These are phyloP conservation scores for Phlogophora meticulosa DNA, from an alignment of 2,888 invertebrate genomes.

Conservation along the genomic window DNA sequence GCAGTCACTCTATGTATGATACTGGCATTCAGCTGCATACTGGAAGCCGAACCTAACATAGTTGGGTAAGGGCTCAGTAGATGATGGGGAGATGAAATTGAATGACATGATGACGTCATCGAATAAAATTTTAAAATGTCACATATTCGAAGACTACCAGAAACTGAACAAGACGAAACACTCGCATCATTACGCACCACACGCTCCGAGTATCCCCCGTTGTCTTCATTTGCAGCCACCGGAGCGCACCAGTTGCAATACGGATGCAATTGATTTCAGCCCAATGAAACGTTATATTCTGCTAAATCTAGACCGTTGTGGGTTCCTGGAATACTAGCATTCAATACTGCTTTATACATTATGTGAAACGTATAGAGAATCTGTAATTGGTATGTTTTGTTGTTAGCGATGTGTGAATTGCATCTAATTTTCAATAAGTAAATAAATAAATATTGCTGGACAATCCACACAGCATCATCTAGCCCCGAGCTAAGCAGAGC, in stretches of 20 bases:
- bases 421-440: background rate
- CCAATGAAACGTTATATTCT: conserved; percentile 40
- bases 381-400: conserved; percentile 15
- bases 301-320: conserved; percentile 22
- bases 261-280: conserved; percentile 35
- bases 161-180: background rate
- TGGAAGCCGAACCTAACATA: no score
- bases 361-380: conserved; percentile 14
- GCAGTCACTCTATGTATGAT: no score
- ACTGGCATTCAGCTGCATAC: no score
- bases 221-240: conserved; percentile 9
- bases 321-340: background rate
- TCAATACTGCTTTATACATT: conserved; percentile 16
- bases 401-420: background rate
- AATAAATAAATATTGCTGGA: no score
- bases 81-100: no score
- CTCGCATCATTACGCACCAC: conserved; percentile 1
- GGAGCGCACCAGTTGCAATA: conserved; percentile 16
- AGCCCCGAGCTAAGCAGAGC: no score
- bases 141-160: background rate
- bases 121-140: no score
- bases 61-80: no score
- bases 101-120: no score
- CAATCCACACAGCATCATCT: no score
- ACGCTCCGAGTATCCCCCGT: background rate